Percentiles rank a stretch among this genome's conserved stretches.
These are phyloP conservation scores for Cheirogaleus major DNA, from an alignment of 2,797 vertebrate species.

Conservation along the genomic window DNA sequence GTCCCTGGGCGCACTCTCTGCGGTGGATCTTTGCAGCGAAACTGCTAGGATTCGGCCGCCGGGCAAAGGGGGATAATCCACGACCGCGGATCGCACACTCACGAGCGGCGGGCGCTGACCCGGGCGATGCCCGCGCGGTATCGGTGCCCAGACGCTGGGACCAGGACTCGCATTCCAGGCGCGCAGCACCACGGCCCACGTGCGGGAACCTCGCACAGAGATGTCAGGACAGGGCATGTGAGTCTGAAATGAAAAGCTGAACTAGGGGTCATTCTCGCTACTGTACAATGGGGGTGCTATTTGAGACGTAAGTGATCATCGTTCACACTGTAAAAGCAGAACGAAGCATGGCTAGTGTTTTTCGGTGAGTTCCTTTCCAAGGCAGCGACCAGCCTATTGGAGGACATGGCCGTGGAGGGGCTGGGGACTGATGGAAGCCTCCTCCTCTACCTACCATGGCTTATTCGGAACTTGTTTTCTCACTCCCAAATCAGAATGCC, in stretches of 20 bases:
- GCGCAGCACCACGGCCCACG: no score
- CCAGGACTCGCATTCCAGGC: no score
- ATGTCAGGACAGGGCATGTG: background rate
- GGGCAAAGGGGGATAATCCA: no score
- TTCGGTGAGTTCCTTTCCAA: background rate
- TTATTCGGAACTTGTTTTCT: background rate
- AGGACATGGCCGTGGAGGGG: background rate
- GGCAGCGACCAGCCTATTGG: background rate
- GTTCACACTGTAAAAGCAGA: background rate
- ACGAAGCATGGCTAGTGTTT: background rate
- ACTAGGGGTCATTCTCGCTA: background rate
- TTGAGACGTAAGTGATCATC: background rate
- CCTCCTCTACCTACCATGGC: background rate
- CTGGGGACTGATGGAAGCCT: no score
- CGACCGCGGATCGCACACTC: background rate
- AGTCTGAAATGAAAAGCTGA: background rate
- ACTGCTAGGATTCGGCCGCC: background rate
- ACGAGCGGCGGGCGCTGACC: no score
- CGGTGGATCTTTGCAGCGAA: background rate
- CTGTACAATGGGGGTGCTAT: no score
- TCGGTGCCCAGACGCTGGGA: background rate
- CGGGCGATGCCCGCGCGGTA: no score
- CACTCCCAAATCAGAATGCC: background rate
- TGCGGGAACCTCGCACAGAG: no score
- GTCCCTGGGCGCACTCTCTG: no score